Conservation (phyloP, 2,888 invertebrate genomes). For the Polymixis lichenea region DNA sequence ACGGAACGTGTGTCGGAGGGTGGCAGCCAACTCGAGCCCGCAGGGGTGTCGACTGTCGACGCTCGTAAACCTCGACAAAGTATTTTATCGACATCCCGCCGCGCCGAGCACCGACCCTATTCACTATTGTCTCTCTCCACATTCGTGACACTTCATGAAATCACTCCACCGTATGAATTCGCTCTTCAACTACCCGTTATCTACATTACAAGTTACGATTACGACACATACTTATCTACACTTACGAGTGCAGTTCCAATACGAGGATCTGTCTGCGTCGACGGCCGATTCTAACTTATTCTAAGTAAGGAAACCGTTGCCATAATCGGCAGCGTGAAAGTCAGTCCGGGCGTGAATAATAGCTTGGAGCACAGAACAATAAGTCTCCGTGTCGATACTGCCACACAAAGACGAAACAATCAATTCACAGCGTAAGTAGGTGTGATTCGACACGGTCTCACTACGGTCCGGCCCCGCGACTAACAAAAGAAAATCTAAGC, state of each 20-base stretch:
- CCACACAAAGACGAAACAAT: conserved; percentile 90
- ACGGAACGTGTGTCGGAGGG: conserved; percentile 72
- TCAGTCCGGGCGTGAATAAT: conserved; percentile 88
- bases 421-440: conserved; percentile 90
- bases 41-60: conserved; percentile 82
- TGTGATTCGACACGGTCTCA: conserved; percentile 88
- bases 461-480: conserved; percentile 88
- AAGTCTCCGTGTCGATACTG: conserved; percentile 89
- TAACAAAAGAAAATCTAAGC: conserved; percentile 91
- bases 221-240: conserved; percentile 38
- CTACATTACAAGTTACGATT: conserved; percentile 49
- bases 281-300: conserved; percentile 75
- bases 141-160: conserved; percentile 86
- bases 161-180: conserved; percentile 83
- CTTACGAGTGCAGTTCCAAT: conserved; percentile 26
- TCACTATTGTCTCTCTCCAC: conserved; percentile 86
- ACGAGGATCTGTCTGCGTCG: conserved; percentile 57
- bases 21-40: conserved; percentile 65
- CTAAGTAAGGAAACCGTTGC: conserved; percentile 85
- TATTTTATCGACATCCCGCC: conserved; percentile 85
- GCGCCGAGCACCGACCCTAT: conserved; percentile 81
- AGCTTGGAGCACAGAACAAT: conserved; percentile 86
- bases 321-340: conserved; percentile 87
- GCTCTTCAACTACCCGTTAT: conserved; percentile 61
- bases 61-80: conserved; percentile 87